phyloP scores from a whole-genome alignment of 1,140 invertebrate genomes.

The Pseudobourletiella spinata region DNA sequence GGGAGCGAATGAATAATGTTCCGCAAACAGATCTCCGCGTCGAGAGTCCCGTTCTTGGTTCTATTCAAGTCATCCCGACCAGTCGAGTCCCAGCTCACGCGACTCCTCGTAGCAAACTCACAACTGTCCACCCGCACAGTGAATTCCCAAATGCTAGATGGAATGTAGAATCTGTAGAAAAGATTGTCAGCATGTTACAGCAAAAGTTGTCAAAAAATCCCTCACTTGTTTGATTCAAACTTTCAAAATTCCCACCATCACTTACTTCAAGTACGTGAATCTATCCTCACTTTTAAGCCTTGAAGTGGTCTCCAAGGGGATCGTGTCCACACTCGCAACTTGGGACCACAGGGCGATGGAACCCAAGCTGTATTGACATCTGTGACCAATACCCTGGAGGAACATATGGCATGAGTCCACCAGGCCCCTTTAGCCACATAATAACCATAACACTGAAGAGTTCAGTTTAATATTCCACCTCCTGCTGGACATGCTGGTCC shows the following conservation, averaged over 20 bases:
- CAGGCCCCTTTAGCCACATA: background rate
- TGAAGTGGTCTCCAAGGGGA: slow-evolving; percentile 41
- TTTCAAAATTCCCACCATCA: no score
- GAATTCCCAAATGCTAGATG: slow-evolving; percentile 46
- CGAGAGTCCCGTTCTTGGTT: slow-evolving; percentile 24
- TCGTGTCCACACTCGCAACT: slow-evolving; percentile 41
- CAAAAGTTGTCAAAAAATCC: no score
- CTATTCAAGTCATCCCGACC: background rate
- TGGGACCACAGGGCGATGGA: slow-evolving; percentile 48
- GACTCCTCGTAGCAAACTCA: slow-evolving; percentile 35
- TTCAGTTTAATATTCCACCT: slow-evolving; percentile 39
- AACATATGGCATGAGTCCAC: no score
- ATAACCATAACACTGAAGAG: background rate
- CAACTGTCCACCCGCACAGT: slow-evolving; percentile 45
- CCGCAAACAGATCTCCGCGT: slow-evolving; percentile 40
- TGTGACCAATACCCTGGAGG: slow-evolving; percentile 43
- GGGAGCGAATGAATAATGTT: slow-evolving; percentile 41
- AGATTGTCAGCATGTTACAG: no score
- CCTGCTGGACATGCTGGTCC: slow-evolving; percentile 49
- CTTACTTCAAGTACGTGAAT: slow-evolving; percentile 46
- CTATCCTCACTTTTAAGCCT: slow-evolving; percentile 41
- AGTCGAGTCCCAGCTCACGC: background rate
- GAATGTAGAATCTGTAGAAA: slow-evolving; percentile 45
- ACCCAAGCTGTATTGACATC: slow-evolving; percentile 48
- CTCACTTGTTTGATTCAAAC: no score